These are phyloP conservation scores for Orchesella flavescens DNA, from an alignment of 2,888 invertebrate species.

Conservation along the genomic window DNA sequence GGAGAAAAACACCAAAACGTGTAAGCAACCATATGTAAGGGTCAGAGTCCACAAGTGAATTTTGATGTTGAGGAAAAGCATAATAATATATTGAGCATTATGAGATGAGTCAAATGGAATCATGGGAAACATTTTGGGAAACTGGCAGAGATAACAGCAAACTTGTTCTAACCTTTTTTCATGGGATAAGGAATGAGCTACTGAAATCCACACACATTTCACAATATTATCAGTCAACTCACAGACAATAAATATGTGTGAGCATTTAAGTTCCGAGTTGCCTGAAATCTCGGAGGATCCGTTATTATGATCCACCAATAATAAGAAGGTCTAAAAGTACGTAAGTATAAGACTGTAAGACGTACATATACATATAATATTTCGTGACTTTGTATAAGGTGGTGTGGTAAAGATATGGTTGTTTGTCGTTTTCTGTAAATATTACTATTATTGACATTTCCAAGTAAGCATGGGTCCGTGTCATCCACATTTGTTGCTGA, in stretches of 20 bases:
- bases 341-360: background rate
- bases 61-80: no score
- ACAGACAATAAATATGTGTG: conserved; percentile 11
- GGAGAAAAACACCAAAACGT: background rate
- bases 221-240: conserved; percentile 19
- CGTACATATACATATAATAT: background rate
- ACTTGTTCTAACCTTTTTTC: conserved; percentile 11
- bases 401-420: background rate
- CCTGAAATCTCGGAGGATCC: conserved; percentile 48
- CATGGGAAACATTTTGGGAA: background rate
- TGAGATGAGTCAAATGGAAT: no score
- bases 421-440: background rate
- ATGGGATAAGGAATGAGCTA: conserved; percentile 6
- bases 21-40: conserved; percentile 18
- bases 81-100: no score
- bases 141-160: conserved; percentile 13
- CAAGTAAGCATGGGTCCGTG: background rate
- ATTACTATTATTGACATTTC: background rate
- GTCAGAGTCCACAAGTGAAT: conserved; percentile 40
- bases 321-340: background rate
- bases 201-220: conserved; percentile 18
- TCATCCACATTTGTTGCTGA: background rate
- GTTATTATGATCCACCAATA: conserved; percentile 9
- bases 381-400: background rate
- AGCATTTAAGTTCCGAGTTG: conserved; percentile 25